Conservation (phyloP, 1,140 invertebrate genomes). For the Ips nitidus region DNA sequence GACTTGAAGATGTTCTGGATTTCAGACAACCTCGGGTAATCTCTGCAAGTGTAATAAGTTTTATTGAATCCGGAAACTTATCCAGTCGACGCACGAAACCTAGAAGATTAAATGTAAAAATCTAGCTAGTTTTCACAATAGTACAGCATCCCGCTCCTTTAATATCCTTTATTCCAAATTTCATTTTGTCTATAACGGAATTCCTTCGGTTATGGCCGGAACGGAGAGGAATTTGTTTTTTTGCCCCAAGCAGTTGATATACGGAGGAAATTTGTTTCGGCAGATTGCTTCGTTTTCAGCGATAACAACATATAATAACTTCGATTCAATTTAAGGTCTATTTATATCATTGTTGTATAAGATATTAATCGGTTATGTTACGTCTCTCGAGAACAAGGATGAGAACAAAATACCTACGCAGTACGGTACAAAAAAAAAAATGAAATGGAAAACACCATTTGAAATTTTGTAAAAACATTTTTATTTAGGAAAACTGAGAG, state of each 20-base stretch:
- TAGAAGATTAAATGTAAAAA: constrained; percentile 25
- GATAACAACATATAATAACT: background rate
- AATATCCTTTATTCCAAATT: constrained; percentile 32
- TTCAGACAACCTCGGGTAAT: too few species aligned
- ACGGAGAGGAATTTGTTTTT: constrained; percentile 27
- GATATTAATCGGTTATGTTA: too few species aligned
- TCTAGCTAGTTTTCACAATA: constrained; percentile 30
- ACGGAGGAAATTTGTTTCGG: constrained; percentile 20
- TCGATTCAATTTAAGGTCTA: too few species aligned
- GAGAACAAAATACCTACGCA: too few species aligned
- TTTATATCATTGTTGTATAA: too few species aligned
- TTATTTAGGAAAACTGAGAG: too few species aligned
- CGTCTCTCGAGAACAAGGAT: too few species aligned
- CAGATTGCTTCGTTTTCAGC: constrained; percentile 4
- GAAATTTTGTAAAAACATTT: too few species aligned
- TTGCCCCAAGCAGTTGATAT: constrained; percentile 5
- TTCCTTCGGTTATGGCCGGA: constrained; percentile 26
- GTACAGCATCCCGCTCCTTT: constrained; percentile 14
- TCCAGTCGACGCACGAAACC: constrained; percentile 16
- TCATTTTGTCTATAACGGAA: constrained; percentile 33
- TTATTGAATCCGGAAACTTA: constrained; percentile 20
- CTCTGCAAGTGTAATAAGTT: constrained; percentile 1
- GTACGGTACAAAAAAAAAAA: too few species aligned
- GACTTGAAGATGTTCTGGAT: too few species aligned
- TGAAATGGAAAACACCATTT: too few species aligned